Conservation (phyloP, 2,888 invertebrate species). For the Ariolimax columbianus region DNA sequence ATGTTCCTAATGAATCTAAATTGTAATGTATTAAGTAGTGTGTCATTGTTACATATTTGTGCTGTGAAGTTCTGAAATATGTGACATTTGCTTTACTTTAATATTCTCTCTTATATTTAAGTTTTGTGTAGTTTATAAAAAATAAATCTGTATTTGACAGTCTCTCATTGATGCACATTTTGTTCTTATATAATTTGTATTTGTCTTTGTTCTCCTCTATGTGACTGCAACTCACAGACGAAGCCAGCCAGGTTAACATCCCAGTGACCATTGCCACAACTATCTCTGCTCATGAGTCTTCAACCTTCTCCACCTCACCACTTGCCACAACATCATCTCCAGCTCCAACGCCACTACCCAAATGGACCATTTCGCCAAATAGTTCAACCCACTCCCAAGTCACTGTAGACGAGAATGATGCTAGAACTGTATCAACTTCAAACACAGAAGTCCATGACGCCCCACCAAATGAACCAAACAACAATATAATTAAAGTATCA, state of each 20-base stretch:
- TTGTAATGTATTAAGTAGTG: too few relatives aligned
- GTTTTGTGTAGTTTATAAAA: too few relatives aligned
- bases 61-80: too few relatives aligned
- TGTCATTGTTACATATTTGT: too few relatives aligned
- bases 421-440: not conserved
- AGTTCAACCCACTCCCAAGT: not conserved
- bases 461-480: constrained; percentile 13
- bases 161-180: not conserved
- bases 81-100: too few relatives aligned
- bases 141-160: too few relatives aligned
- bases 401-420: not conserved
- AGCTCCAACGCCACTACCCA: constrained; percentile 40
- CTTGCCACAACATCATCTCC: constrained; percentile 43
- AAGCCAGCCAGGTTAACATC: constrained; percentile 55
- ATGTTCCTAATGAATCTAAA: too few relatives aligned
- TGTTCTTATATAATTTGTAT: not conserved
- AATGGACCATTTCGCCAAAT: constrained; percentile 27
- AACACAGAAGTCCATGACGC: not conserved
- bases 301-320: constrained; percentile 31
- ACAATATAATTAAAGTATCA: constrained; percentile 8
- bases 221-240: constrained; percentile 44
- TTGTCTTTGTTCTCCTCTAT: not conserved
- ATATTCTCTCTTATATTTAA: too few relatives aligned
- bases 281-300: constrained; percentile 40
- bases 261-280: constrained; percentile 16